Evolutionary conservation across 2,113 vertebrate genomes (phyloP).

Genomic region (Scytalopus superciliaris): DNA sequence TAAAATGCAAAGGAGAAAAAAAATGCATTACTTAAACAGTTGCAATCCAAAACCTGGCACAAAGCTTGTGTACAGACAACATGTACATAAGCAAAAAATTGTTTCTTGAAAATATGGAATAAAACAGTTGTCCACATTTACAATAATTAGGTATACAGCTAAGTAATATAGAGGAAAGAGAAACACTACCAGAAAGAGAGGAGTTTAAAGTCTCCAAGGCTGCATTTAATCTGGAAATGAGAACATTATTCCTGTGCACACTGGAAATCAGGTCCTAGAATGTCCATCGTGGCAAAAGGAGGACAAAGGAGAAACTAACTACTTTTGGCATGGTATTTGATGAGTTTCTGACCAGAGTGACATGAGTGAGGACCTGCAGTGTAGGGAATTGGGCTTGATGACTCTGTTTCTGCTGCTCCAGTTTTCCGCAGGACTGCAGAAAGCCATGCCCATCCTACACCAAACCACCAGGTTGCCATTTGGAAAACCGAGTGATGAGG

Average conservation of each 20-base stretch:
- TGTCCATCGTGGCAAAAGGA: not conserved
- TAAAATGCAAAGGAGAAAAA: not conserved
- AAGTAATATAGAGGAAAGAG: not conserved
- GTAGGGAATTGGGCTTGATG: not conserved
- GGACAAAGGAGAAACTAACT: not conserved
- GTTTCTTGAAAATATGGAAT: not conserved
- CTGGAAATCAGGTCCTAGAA: not conserved
- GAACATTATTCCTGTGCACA: fast-evolving
- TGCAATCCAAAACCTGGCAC: not conserved
- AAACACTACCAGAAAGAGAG: not conserved
- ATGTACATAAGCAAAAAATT: not conserved
- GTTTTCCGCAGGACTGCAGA: not conserved
- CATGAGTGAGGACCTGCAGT: not conserved
- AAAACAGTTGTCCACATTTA: not conserved
- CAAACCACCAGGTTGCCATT: not conserved
- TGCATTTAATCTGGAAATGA: not conserved
- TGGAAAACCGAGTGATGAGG: fast-evolving
- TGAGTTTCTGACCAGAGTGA: not conserved
- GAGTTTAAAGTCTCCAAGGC: not conserved
- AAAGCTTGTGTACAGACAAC: not conserved
- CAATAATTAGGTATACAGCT: not conserved
- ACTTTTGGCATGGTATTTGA: not conserved
- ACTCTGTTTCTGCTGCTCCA: not conserved
- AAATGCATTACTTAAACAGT: not conserved
- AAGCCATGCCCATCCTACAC: not conserved